Percentiles rank a stretch among this genome's conserved stretches.
phyloP scores from a whole-genome alignment of 2,113 vertebrate species.

The Aptenodytes forsteri region DNA sequence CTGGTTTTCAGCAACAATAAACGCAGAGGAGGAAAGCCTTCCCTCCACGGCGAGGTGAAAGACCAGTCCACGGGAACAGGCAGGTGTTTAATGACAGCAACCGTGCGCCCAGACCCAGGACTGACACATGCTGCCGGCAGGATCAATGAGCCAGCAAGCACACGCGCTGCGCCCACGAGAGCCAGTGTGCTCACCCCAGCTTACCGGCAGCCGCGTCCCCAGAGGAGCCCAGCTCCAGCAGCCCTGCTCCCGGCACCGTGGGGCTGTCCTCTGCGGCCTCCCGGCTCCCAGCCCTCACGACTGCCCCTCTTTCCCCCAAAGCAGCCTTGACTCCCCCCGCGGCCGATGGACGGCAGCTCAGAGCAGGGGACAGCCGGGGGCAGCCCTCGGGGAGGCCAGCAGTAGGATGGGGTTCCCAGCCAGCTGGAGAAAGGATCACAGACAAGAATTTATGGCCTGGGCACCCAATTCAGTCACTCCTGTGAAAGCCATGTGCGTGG shows the following conservation, averaged over 20 bases:
- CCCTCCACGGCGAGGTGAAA: background rate
- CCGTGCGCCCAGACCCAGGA: background rate
- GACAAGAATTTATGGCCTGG: accelerated
- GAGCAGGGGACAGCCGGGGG: background rate
- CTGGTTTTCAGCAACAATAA: background rate
- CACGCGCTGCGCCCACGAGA: accelerated
- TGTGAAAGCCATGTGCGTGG: accelerated
- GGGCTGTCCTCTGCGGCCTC: background rate
- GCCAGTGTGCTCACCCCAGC: accelerated
- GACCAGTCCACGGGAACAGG: background rate
- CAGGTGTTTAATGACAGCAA: background rate
- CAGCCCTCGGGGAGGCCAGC: background rate
- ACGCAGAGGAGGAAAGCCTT: background rate
- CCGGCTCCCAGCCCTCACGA: background rate
- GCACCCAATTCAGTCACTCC: background rate
- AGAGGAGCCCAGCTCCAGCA: background rate
- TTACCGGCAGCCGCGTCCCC: accelerated
- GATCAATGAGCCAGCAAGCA: accelerated
- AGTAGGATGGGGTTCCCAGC: background rate
- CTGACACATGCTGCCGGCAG: accelerated
- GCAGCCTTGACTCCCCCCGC: background rate
- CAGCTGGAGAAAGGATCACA: background rate
- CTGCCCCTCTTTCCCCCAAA: background rate
- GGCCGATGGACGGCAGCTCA: background rate
- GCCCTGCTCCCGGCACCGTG: accelerated